phyloP scores from a whole-genome alignment of 23 tunicate genomes.

The Corella eumyota region DNA sequence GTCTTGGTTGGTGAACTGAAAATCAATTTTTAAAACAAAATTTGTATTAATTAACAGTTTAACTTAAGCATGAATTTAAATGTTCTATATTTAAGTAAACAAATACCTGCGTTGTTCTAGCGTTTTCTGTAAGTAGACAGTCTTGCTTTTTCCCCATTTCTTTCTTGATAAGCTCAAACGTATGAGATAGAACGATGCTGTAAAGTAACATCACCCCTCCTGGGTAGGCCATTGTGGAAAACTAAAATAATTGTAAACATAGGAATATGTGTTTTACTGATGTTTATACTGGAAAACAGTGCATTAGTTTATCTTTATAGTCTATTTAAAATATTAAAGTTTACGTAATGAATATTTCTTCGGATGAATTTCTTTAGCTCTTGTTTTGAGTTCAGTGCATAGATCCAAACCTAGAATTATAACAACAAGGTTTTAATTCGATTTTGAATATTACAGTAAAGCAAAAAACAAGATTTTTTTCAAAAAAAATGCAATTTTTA shows the following conservation, averaged over 20 bases:
- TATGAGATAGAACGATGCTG: constrained; percentile 61
- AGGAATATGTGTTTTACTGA: background rate
- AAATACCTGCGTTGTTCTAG: constrained; percentile 67
- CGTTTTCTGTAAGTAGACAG: constrained; percentile 58
- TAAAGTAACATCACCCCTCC: constrained; percentile 66
- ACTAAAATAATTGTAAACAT: constrained; percentile 44
- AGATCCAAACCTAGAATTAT: constrained; percentile 59
- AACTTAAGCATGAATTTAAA: background rate
- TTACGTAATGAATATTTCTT: constrained; percentile 69
- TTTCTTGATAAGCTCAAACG: constrained; percentile 26
- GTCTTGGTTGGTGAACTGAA: background rate
- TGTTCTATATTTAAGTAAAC: background rate
- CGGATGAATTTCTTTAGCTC: constrained; percentile 45
- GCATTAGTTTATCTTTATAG: background rate
- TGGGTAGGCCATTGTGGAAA: constrained; percentile 31
- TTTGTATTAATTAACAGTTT: too few relatives aligned
- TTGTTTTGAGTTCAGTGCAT: constrained; percentile 15
- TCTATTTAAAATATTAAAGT: background rate
- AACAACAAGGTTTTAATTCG: too few relatives aligned
- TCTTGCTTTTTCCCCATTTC: constrained; percentile 43
- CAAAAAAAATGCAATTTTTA: too few relatives aligned
- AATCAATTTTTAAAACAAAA: too few relatives aligned
- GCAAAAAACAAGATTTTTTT: too few relatives aligned
- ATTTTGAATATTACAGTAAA: too few relatives aligned
- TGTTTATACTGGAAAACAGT: background rate